Base-by-base conservation (phyloP, 2,113 vertebrate genomes). In the Pelobates fuscus region DNA sequence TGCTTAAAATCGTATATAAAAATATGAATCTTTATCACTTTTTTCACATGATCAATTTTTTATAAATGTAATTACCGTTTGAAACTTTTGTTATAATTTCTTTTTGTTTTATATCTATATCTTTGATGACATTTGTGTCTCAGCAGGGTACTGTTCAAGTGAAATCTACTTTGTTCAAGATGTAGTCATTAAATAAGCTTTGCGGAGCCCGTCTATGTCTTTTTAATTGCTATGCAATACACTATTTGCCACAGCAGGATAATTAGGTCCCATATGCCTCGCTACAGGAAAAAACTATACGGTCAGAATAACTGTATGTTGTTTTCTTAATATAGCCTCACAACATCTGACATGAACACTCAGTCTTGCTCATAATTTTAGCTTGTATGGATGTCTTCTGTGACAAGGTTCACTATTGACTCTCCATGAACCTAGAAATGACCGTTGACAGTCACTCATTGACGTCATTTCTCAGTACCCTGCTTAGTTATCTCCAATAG, bases 221-320 rank as follows among this genome's bases (percentile, higher is more conserved):
- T 25, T 46, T 27, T 72, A 72, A 72, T 72, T 72, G 70, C 43
- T 11, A 8, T 46, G n/a, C 44, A 18, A 14, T 25, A 21, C 44
- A 52, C 30, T 29, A 21, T 25, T 54, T 63, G 26, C 59, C 59
- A 54, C 59, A 24, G 70, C 59, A 32, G 70, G 59, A 72, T 72
- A 72, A 72, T 72, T 52, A 54, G 46, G 43, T 72, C 70, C 70
- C 70, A 32, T 43, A 24, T 72, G 70, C 8, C 70, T 63, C 70
- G 60, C 60, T 71, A 71, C 24, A 10, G 24, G 58, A 21, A 68
- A 23, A 49, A 49, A 18, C 24, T 26, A 49, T 24, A 17, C 25
- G 18, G 15, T 52, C 20, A 62, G n/a, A 37, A 23, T 11, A 49
- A 7, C 37, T 41, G 37, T 41, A 41, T n/a, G n/a, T n/a, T 10